These are phyloP conservation scores for Calameuta idolon DNA, from an alignment of 2,888 invertebrate species.

Conservation along the genomic window DNA sequence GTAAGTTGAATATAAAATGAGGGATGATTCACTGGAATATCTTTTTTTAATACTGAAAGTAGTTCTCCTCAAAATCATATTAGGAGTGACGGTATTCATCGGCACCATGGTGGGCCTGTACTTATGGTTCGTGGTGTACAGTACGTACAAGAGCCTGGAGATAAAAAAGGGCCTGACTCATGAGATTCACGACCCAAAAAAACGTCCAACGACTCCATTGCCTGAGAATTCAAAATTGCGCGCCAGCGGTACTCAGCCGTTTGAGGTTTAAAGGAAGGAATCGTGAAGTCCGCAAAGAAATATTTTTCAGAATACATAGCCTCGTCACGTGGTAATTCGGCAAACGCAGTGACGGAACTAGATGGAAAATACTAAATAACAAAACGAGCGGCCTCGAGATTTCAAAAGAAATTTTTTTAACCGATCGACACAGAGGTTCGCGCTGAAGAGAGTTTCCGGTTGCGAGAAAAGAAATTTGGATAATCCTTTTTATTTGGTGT, in stretches of 20 bases:
- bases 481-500: background rate
- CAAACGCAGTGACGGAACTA: background rate
- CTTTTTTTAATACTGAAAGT: background rate
- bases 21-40: background rate
- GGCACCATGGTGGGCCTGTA: slow-evolving; percentile 55
- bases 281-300: background rate
- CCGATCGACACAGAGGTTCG: background rate
- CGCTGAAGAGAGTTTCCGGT: background rate
- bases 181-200: slow-evolving; percentile 52
- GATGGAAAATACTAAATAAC: background rate
- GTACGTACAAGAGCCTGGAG: slow-evolving; percentile 63
- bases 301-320: background rate
- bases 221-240: slow-evolving; percentile 22
- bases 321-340: background rate
- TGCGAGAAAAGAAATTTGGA: background rate
- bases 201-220: slow-evolving; percentile 11
- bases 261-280: slow-evolving; percentile 40
- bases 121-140: slow-evolving; percentile 66
- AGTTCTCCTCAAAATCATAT: background rate
- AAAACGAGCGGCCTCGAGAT: background rate
- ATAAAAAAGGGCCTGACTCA: slow-evolving; percentile 60
- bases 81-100: slow-evolving; percentile 26
- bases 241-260: slow-evolving; percentile 29
- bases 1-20: slow-evolving; percentile 38
- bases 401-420: background rate